Evolutionary conservation across 1,140 invertebrate genomes (phyloP).

Genomic region (Papilio polytes): DNA sequence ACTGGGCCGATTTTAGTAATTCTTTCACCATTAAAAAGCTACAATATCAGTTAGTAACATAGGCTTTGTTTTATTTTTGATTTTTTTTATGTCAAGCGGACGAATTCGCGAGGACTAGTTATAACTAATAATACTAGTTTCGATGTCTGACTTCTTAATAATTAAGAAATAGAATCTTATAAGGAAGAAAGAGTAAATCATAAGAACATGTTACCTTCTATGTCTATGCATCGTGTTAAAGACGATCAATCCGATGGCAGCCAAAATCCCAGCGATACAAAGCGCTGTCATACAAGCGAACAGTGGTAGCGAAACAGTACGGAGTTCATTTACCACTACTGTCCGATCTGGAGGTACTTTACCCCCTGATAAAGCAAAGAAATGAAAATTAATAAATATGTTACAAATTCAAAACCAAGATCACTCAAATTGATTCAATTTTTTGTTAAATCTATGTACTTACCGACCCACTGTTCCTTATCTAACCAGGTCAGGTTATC

Average conservation of each 20-base stretch:
- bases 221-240: constrained; percentile 96
- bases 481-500: constrained; percentile 98
- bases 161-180: background rate
- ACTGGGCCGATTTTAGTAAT: no score
- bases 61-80: no score
- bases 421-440: background rate
- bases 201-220: constrained; percentile 87
- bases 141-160: background rate
- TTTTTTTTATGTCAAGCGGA: no score
- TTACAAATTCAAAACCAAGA: background rate
- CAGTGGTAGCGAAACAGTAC: constrained; percentile 93
- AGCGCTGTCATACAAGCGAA: constrained; percentile 96
- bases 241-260: constrained; percentile 92
- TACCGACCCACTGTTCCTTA: constrained; percentile 95
- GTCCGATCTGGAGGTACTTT: constrained; percentile 96
- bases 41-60: no score
- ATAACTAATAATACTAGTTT: no score
- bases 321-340: constrained; percentile 91
- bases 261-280: constrained; percentile 93
- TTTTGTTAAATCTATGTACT: constrained; percentile 49
- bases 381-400: background rate
- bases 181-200: background rate
- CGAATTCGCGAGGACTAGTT: no score
- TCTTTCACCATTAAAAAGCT: no score
- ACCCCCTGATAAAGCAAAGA: constrained; percentile 84